A percentile compares a stretch with the other conserved stretches of the same genome.
phyloP scores from a whole-genome alignment of 2,888 invertebrate species.

The Papilio elwesi region DNA sequence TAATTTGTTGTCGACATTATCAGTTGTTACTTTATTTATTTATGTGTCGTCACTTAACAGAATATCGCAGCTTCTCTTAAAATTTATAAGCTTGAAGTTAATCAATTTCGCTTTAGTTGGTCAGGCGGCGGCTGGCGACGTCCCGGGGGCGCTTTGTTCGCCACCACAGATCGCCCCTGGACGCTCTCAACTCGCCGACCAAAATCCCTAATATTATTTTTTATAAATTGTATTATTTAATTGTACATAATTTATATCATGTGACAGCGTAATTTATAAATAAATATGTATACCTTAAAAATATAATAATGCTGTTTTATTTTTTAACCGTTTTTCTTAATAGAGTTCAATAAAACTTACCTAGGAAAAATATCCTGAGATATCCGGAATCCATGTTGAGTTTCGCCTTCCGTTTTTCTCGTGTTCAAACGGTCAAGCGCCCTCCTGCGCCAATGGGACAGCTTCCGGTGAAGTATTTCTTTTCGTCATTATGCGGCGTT shows the following conservation, averaged over 20 bases:
- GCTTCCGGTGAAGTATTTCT: too few relatives aligned
- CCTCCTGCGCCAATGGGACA: too few relatives aligned
- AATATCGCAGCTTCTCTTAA: conserved; percentile 70
- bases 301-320: conserved; percentile 59
- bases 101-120: conserved; percentile 68
- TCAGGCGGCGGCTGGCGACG: conserved; percentile 48
- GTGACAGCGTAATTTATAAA: conserved; percentile 83
- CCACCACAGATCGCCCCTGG: conserved; percentile 66
- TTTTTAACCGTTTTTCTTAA: conserved; percentile 42
- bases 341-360: too few relatives aligned
- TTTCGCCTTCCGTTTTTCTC: too few relatives aligned
- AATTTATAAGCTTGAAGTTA: conserved; percentile 72
- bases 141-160: conserved; percentile 57
- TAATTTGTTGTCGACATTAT: conserved; percentile 61
- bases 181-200: conserved; percentile 53
- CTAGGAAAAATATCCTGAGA: too few relatives aligned
- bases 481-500: too few relatives aligned
- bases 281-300: conserved; percentile 82
- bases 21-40: conserved; percentile 65
- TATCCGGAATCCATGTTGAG: too few relatives aligned
- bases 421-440: too few relatives aligned
- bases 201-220: conserved; percentile 73
- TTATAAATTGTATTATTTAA: conserved; percentile 80
- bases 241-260: conserved; percentile 81
- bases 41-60: conserved; percentile 74